phyloP scores from a whole-genome alignment of 1,140 invertebrate species.

The Drosophila burlai region DNA sequence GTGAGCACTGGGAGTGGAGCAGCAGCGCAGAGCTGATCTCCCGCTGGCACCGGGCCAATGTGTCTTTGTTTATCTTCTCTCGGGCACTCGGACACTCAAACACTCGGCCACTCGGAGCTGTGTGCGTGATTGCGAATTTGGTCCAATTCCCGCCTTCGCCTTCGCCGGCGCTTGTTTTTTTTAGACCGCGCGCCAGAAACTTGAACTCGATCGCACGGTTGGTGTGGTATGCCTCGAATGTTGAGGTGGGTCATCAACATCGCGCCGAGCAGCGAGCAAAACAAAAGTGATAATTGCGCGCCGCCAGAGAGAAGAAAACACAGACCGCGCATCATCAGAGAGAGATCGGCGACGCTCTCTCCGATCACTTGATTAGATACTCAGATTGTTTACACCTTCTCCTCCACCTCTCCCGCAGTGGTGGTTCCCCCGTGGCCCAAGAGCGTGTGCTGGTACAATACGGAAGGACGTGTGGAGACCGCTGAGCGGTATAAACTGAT shows the following conservation, averaged over 20 bases:
- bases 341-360: conserved; percentile 4
- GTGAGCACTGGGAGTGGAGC: conserved; percentile 85
- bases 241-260: conserved; percentile 82
- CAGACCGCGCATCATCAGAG: conserved; percentile 5
- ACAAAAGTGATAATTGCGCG: conserved; percentile 69
- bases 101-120: conserved; percentile 17
- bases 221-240: conserved; percentile 59
- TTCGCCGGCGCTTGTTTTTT: conserved; percentile 62
- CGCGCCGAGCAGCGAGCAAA: conserved; percentile 66
- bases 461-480: conserved; percentile 90
- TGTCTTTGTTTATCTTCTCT: conserved; percentile 70
- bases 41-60: conserved; percentile 59
- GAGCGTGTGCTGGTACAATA: conserved; percentile 93
- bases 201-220: conserved; percentile 76
- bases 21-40: conserved; percentile 19
- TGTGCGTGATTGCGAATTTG: conserved; percentile 25
- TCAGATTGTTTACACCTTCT: conserved; percentile 15
- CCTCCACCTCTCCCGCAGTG: conserved; percentile 85
- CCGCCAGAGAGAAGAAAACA: conserved; percentile 29
- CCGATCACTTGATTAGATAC: conserved; percentile 1
- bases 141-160: conserved; percentile 52
- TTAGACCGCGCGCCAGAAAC: conserved; percentile 77
- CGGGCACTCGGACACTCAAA: conserved; percentile 29
- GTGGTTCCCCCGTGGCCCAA: conserved; percentile 93
- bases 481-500: conserved; percentile 89